phyloP scores from a whole-genome alignment of 2,888 invertebrate genomes.

The Leptopterna dolabrata region DNA sequence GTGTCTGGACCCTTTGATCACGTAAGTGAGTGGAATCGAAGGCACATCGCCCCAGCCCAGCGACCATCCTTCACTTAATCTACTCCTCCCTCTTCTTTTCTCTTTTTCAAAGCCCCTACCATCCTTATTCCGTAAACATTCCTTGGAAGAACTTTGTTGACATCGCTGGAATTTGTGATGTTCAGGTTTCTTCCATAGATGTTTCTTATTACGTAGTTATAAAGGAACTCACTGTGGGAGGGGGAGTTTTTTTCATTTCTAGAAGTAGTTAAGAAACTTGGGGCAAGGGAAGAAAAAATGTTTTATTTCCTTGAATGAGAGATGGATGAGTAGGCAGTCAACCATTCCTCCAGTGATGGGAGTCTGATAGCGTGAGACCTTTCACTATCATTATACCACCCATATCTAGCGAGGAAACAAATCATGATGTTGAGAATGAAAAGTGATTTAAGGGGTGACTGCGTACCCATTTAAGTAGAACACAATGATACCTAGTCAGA shows the following conservation, averaged over 20 bases:
- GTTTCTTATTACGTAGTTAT: not conserved
- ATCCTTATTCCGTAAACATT: not conserved
- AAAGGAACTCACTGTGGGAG: not conserved
- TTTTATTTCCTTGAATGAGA: not conserved
- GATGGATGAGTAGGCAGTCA: not conserved
- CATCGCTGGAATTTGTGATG: not conserved
- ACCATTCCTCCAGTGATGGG: not conserved
- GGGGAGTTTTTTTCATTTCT: not conserved
- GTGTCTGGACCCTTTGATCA: not conserved
- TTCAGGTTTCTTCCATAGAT: not conserved
- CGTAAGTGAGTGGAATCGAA: conserved; percentile 7
- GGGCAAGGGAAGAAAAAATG: not conserved
- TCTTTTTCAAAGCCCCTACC: not conserved
- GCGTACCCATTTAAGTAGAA: no score
- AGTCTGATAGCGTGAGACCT: not conserved
- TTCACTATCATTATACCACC: no score
- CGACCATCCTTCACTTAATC: not conserved
- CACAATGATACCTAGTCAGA: no score
- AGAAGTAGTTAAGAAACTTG: not conserved
- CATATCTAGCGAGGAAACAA: no score
- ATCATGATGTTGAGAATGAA: no score
- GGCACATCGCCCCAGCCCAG: not conserved
- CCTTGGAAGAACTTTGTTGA: not conserved
- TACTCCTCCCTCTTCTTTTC: not conserved
- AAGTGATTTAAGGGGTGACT: no score